A percentile compares a stretch with the other conserved stretches of the same genome.
Conservation (phyloP, 2,797 vertebrate genomes). For the Varecia variegata region DNA sequence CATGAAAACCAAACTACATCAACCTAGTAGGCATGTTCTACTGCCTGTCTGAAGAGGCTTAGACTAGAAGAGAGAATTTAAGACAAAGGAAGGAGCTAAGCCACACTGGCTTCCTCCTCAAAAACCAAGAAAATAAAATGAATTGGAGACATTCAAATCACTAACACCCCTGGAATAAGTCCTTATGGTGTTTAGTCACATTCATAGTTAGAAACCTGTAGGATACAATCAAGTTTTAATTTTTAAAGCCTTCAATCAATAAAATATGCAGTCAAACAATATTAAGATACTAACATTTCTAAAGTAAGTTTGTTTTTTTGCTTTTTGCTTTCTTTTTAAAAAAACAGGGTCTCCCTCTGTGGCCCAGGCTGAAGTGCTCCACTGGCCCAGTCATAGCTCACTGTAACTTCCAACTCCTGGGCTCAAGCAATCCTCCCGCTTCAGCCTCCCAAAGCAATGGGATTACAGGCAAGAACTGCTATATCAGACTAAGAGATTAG, state of each 20-base stretch:
- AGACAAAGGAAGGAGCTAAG: constrained; percentile 20
- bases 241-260: constrained; percentile 26
- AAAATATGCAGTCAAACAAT: constrained; percentile 45
- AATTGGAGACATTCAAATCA: constrained; percentile 16
- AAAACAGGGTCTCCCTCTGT: background rate
- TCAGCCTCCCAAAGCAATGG: background rate
- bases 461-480: background rate
- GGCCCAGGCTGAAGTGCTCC: background rate
- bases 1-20: constrained; percentile 49
- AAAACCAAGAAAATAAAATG: constrained; percentile 44
- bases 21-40: background rate
- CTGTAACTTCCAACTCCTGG: background rate
- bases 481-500: background rate
- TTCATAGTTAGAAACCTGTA: background rate
- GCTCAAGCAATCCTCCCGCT: background rate
- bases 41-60: background rate
- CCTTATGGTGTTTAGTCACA: background rate
- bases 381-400: background rate
- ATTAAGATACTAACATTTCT: constrained; percentile 28
- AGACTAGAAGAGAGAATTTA: background rate
- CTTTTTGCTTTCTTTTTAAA: background rate
- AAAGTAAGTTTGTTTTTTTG: background rate
- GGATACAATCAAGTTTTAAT: background rate
- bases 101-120: constrained; percentile 35
- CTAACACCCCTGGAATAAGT: background rate